These are phyloP conservation scores for Antitype chi DNA, from an alignment of 2,888 invertebrate species.

Conservation along the genomic window DNA sequence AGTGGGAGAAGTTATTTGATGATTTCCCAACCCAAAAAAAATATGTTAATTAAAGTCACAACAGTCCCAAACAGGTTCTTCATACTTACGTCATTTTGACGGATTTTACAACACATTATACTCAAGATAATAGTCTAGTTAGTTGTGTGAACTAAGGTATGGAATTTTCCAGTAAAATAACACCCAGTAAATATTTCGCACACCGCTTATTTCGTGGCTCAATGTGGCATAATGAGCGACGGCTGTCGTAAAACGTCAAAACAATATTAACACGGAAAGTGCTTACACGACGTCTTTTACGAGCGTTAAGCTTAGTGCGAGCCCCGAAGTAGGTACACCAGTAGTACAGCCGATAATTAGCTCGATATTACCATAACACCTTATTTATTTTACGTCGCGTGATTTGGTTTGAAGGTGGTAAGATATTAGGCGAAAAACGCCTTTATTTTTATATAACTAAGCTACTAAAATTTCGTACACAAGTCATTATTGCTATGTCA, in stretches of 20 bases:
- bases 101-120: not conserved
- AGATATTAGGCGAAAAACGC: not conserved
- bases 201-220: slow-evolving; percentile 44
- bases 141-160: not conserved
- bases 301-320: slow-evolving; percentile 44
- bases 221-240: slow-evolving; percentile 55
- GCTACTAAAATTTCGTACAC: not conserved
- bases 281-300: slow-evolving; percentile 59
- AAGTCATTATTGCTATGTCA: slow-evolving; percentile 4
- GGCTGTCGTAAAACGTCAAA: slow-evolving; percentile 68
- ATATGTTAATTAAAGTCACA: not conserved
- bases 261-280: slow-evolving; percentile 69
- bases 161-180: not conserved
- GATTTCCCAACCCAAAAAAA: no score
- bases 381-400: slow-evolving; percentile 46
- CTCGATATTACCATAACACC: slow-evolving; percentile 41
- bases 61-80: not conserved
- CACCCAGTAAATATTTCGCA: not conserved
- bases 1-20: no score
- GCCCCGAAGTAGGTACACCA: slow-evolving; percentile 19
- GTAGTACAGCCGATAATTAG: slow-evolving; percentile 56
- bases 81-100: not conserved
- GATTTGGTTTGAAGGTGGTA: slow-evolving; percentile 17
- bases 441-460: slow-evolving; percentile 6
- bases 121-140: not conserved